Percentiles rank a stretch among this genome's conserved stretches.
Evolutionary conservation across 2,797 vertebrate species (phyloP).

Genomic region (Acrocephalus scirpaceus): DNA sequence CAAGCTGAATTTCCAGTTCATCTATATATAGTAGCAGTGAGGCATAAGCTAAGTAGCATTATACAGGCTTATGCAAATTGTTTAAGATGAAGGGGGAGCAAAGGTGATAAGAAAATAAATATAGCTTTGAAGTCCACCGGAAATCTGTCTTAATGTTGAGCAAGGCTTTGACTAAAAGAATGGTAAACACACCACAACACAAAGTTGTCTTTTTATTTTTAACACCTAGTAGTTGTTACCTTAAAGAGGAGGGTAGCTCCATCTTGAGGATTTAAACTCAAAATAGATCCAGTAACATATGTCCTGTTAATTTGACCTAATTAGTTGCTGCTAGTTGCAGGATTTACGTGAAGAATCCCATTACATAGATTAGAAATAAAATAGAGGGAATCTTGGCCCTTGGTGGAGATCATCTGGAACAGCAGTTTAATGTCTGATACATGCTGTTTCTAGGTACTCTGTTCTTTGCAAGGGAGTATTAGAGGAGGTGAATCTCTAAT

Average conservation of each 20-base stretch:
- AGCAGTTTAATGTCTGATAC: not conserved
- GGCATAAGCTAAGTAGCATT: constrained; percentile 51
- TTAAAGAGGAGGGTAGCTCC: constrained; percentile 44
- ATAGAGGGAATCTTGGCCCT: not conserved
- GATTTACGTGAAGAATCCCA: constrained; percentile 76
- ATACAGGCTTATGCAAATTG: constrained; percentile 65
- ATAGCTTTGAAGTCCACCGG: not conserved
- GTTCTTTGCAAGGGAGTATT: not conserved
- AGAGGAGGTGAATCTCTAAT: not conserved
- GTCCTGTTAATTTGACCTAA: constrained; percentile 79
- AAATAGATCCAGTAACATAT: constrained; percentile 72
- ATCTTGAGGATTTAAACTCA: constrained; percentile 68
- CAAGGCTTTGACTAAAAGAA: not conserved
- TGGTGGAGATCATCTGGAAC: not conserved
- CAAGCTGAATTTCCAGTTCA: constrained; percentile 37
- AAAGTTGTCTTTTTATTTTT: not conserved
- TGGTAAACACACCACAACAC: not conserved
- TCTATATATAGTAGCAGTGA: constrained; percentile 67
- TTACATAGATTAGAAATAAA: constrained; percentile 73
- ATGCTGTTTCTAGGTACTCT: not conserved
- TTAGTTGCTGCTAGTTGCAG: constrained; percentile 72
- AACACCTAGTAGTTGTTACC: not conserved
- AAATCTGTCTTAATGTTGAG: not conserved
- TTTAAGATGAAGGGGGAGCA: not conserved
- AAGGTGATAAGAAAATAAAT: constrained; percentile 6